Evolutionary conservation across 1,140 invertebrate genomes (phyloP).

Genomic region (Parasteatoda tepidariorum): DNA sequence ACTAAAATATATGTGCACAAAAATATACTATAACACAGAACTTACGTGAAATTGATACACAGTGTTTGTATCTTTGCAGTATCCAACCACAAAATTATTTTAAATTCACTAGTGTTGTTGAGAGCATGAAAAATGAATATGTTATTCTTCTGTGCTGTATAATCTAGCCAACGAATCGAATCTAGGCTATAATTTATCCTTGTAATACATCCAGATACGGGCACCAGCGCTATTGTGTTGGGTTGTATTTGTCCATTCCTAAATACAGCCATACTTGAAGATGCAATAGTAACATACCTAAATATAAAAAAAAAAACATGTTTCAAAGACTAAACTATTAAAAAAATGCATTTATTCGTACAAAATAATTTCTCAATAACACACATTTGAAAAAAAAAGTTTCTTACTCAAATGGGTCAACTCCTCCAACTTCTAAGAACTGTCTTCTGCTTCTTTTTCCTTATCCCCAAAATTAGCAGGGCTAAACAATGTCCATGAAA

Average conservation of each 20-base stretch:
- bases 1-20: not conserved
- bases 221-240: conserved; percentile 38
- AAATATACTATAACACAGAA: not conserved
- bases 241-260: not conserved
- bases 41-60: not conserved
- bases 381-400: not conserved
- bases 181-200: not conserved
- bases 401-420: conserved; percentile 25
- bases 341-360: not conserved
- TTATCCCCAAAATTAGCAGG: too few relatives aligned
- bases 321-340: not conserved
- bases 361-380: too few relatives aligned
- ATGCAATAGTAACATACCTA: conserved; percentile 19
- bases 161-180: conserved; percentile 25
- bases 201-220: not conserved
- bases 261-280: conserved; percentile 24
- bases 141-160: not conserved
- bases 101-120: conserved; percentile 4
- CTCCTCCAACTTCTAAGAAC: too few relatives aligned
- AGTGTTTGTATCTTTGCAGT: not conserved
- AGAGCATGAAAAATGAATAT: conserved; percentile 23
- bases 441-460: too few relatives aligned
- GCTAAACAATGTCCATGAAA: too few relatives aligned
- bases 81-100: not conserved
- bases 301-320: not conserved